These are phyloP conservation scores for Pseudorhombus dupliciocellatus DNA, from an alignment of 2,113 vertebrate species.

Conservation along the genomic window DNA sequence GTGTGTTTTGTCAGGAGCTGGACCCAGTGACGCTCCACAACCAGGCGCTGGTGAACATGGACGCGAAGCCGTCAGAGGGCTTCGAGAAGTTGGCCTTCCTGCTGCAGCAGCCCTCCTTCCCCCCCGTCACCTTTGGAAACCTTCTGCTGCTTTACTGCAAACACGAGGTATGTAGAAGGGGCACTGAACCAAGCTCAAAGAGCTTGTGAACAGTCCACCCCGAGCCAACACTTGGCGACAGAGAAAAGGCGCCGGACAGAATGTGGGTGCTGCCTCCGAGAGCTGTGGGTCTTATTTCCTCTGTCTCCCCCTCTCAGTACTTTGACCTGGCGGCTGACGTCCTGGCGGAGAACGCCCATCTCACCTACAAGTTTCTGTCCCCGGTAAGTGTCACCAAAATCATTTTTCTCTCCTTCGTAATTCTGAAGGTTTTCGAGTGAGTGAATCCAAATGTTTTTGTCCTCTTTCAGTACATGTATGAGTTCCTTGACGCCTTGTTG, in stretches of 20 bases:
- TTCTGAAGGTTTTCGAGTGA: background rate
- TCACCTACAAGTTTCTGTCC: slow-evolving; percentile 93
- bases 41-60: slow-evolving; percentile 96
- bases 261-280: background rate
- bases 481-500: slow-evolving; percentile 92
- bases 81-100: slow-evolving; percentile 96
- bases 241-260: too few species aligned
- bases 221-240: too few species aligned
- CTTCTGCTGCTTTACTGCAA: slow-evolving; percentile 93
- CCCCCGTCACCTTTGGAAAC: slow-evolving; percentile 94
- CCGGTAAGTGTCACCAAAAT: slow-evolving; percentile 76
- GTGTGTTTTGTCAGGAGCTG: slow-evolving; percentile 79
- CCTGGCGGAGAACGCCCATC: slow-evolving; percentile 94
- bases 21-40: slow-evolving; percentile 96
- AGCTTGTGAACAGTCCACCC: background rate
- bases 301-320: slow-evolving; percentile 77
- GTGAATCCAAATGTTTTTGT: slow-evolving; percentile 3
- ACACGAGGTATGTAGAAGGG: slow-evolving; percentile 78
- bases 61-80: slow-evolving; percentile 89
- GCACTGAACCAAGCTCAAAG: background rate
- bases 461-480: slow-evolving; percentile 86
- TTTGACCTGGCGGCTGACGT: slow-evolving; percentile 96
- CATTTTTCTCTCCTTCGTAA: background rate
- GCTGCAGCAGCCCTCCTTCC: slow-evolving; percentile 92
- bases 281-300: slow-evolving; percentile 9